phyloP scores from a whole-genome alignment of 1,140 invertebrate species.

The Drosophila gunungcola region DNA sequence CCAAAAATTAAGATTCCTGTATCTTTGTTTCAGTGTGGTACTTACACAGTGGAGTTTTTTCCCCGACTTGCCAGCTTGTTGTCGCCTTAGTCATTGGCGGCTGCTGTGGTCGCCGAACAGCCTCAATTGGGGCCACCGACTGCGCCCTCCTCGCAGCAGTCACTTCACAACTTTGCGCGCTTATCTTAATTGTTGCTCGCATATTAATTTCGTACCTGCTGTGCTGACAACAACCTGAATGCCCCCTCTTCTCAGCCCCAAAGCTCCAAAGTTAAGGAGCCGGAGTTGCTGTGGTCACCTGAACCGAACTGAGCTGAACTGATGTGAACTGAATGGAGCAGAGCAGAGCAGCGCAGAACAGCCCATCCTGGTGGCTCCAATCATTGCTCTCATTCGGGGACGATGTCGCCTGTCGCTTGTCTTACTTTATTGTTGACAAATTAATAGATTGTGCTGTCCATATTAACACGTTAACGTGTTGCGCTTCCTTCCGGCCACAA shows the following conservation, averaged over 20 bases:
- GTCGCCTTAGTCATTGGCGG: conserved; percentile 69
- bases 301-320: too few species aligned
- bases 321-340: not conserved
- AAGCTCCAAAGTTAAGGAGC: not conserved
- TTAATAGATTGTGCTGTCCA: conserved; percentile 82
- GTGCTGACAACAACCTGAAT: conserved; percentile 63
- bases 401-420: conserved; percentile 53
- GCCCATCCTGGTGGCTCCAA: conserved; percentile 38
- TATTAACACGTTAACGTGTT: conserved; percentile 81
- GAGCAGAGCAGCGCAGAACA: not conserved
- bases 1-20: not conserved
- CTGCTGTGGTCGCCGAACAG: conserved; percentile 25
- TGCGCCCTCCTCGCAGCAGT: conserved; percentile 61
- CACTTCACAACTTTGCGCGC: conserved; percentile 80
- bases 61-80: conserved; percentile 42
- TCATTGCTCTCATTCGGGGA: conserved; percentile 53
- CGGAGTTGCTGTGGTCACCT: conserved; percentile 10
- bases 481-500: conserved; percentile 76
- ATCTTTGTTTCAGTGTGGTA: conserved; percentile 13
- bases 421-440: conserved; percentile 80
- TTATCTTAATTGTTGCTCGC: conserved; percentile 84
- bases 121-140: conserved; percentile 65
- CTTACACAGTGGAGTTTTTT: conserved; percentile 19
- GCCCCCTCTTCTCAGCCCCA: not conserved
- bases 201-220: conserved; percentile 84